Evolutionary conservation across 1,140 invertebrate species (phyloP).

Genomic region (Trypoxylus dichotomus): DNA sequence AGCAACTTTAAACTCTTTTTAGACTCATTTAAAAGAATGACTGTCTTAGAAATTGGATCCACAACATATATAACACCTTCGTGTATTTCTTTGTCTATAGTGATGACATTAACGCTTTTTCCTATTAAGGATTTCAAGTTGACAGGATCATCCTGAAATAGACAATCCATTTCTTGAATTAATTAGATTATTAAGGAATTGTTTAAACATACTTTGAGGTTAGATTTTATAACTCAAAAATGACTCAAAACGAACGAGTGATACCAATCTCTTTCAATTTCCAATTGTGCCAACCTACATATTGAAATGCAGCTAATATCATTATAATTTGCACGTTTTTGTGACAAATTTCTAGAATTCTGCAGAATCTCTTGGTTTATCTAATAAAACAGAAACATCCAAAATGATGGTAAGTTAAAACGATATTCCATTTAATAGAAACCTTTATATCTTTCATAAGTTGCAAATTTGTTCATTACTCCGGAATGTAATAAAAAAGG

Average conservation of each 20-base stretch:
- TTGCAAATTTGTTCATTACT: neutral
- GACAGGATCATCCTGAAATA: neutral
- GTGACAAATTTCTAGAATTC: conserved; percentile 27
- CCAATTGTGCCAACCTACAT: neutral
- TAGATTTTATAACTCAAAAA: neutral
- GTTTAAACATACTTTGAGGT: neutral
- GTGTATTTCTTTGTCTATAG: conserved; percentile 38
- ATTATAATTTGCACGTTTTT: conserved; percentile 26
- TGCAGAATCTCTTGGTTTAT: conserved; percentile 15
- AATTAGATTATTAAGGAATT: neutral
- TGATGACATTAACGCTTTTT: conserved; percentile 37
- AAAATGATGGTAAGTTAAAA: conserved; percentile 30
- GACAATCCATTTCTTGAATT: conserved; percentile 9
- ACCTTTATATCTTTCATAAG: neutral
- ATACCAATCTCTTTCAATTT: no score
- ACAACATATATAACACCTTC: conserved; percentile 44
- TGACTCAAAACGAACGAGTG: no score
- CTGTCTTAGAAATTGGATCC: conserved; percentile 48
- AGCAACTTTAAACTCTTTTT: conserved; percentile 39
- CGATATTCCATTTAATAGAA: neutral
- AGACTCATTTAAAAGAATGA: conserved; percentile 36
- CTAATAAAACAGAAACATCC: neutral
- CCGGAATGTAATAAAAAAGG: neutral
- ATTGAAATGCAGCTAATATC: neutral
- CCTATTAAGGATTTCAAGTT: conserved; percentile 27